Evolutionary conservation across 2,113 vertebrate genomes (phyloP), one percentile per base, ranked within the genome.

Genomic region (Romanogobio albipinnatus): DNA sequence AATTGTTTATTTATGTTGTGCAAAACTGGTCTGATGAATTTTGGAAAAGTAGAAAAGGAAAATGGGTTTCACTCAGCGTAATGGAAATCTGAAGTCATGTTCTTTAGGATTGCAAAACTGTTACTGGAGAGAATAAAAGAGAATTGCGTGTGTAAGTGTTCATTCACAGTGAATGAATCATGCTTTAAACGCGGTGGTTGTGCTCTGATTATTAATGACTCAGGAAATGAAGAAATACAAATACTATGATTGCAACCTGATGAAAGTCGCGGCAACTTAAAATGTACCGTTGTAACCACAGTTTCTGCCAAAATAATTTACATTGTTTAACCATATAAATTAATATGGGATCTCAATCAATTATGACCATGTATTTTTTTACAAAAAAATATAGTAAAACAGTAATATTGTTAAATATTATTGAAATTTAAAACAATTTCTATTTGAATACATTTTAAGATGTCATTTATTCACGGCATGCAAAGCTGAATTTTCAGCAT

Each of bases 141-240:
- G 78, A 81, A 68, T 22, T 17, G 43, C 2, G 17, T 51, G 61
- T 49, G 15, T 15, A 81, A 49, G 78, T 24, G 29, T 81, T 81
- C 43, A 68, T 66, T 81, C 45, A 29, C 15, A 62, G 39, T 66
- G 24, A 66, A 66, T 66, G 61, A 81, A 81, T 81, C 78, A 81
- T 68, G 19, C 61, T 66, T 49, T 66, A 51, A 66, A 51, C 26
- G 22, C 1, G 1, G 26, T 51, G 78, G 45, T 64, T 81, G 9
- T 33, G 17, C n/a, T 79, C 9, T 33, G 45, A 81, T 68, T 14
- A 64, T 80, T 80, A 49, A 49, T 80, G 58, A 80, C 53, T 59
- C 19, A 81, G 9, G 24, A 66, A 22, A 1, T 33, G 1, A 33
- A 22, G 45, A 68, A 33, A 51, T 64, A 45, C 49, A 58, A 19